Evolutionary conservation across 2,113 vertebrate genomes (phyloP).

Genomic region (Eira barbara): DNA sequence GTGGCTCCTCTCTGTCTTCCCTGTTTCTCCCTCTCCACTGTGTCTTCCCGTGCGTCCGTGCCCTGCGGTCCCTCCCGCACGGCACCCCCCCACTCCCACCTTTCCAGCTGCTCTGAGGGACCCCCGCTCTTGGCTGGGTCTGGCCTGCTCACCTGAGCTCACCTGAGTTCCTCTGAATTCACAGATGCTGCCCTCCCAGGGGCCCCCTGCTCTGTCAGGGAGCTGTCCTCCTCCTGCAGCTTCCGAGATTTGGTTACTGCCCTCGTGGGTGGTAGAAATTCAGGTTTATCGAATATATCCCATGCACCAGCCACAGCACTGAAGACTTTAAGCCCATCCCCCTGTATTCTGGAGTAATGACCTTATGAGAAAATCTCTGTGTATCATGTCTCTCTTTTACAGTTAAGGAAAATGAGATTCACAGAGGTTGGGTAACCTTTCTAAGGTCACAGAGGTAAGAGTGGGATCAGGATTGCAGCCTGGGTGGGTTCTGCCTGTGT

Average conservation of each 20-base stretch:
- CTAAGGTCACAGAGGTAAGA: not conserved
- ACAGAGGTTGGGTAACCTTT: not conserved
- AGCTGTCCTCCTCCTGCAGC: not conserved
- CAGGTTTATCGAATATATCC: fast-evolving
- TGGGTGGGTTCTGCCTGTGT: fast-evolving
- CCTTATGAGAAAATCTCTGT: not conserved
- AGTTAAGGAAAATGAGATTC: not conserved
- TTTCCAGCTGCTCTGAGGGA: not conserved
- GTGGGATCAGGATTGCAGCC: not conserved
- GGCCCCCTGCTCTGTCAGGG: not conserved
- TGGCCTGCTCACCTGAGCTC: not conserved
- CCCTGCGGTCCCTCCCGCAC: not conserved
- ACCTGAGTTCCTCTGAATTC: not conserved
- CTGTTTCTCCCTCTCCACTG: fast-evolving
- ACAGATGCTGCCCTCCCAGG: not conserved
- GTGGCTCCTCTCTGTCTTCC: not conserved
- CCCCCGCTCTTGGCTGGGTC: not conserved
- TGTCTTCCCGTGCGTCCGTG: not conserved
- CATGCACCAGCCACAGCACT: not conserved
- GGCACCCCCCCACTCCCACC: fast-evolving
- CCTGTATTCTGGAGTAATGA: not conserved
- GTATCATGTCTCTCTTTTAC: not conserved
- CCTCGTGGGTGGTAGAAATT: fast-evolving
- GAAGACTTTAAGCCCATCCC: not conserved
- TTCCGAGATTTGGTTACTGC: fast-evolving